Conservation (phyloP, 2,113 vertebrate genomes). For the cattle (Bos taurus) region ARS-UCD2.0 NC_037342.1:12799001-12799500, state of each 20-base stretch:
- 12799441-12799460: neutral
- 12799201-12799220: neutral
- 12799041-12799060: neutral
- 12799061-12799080: neutral
- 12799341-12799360: neutral
- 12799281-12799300: neutral
- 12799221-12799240: neutral
- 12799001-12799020: neutral
- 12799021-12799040: neutral
- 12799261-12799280: neutral
- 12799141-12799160: neutral
- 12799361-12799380: neutral
- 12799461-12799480: neutral
- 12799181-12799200: neutral
- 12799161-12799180: neutral
- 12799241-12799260: neutral
- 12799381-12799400: neutral
- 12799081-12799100: neutral
- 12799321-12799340: rapidly evolving
- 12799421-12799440: neutral
- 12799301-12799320: neutral
- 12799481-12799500: no score
- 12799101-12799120: neutral
- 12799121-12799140: neutral
- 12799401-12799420: neutral